Conservation (phyloP, 2,888 invertebrate genomes). For the Poecilus cupreus region DNA sequence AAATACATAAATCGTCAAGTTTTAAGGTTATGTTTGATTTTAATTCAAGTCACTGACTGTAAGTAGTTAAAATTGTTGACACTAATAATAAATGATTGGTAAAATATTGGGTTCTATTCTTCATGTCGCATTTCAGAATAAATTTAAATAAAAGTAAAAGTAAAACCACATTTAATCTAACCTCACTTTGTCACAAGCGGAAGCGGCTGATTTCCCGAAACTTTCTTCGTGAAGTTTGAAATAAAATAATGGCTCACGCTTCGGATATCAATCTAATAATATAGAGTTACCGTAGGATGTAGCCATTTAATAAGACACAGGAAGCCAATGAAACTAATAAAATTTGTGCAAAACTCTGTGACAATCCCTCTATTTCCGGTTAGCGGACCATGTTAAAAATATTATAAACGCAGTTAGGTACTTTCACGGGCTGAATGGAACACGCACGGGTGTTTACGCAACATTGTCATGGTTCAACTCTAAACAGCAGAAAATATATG, state of each 20-base stretch:
- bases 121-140: background rate
- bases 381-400: constrained; percentile 5
- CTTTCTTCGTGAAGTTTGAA: constrained; percentile 1
- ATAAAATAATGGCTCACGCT: constrained; percentile 9
- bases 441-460: constrained; percentile 1
- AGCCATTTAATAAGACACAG: constrained; percentile 7
- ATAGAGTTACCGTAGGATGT: constrained; percentile 9
- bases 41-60: too few relatives aligned
- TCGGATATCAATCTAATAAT: constrained; percentile 23
- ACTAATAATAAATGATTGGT: too few relatives aligned
- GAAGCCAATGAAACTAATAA: constrained; percentile 17
- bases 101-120: too few relatives aligned
- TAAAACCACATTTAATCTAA: background rate
- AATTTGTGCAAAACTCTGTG: constrained; percentile 30
- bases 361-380: constrained; percentile 10
- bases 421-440: constrained; percentile 21
- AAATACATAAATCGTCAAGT: too few relatives aligned
- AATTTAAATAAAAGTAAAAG: constrained; percentile 35
- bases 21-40: too few relatives aligned
- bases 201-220: constrained; percentile 3
- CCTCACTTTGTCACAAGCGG: constrained; percentile 2
- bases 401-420: background rate
- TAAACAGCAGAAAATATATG: background rate
- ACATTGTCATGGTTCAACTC: background rate
- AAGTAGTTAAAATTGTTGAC: too few relatives aligned